These are phyloP conservation scores for Molossus alvarezi DNA, from an alignment of 2,797 vertebrate species.

Conservation along the genomic window DNA sequence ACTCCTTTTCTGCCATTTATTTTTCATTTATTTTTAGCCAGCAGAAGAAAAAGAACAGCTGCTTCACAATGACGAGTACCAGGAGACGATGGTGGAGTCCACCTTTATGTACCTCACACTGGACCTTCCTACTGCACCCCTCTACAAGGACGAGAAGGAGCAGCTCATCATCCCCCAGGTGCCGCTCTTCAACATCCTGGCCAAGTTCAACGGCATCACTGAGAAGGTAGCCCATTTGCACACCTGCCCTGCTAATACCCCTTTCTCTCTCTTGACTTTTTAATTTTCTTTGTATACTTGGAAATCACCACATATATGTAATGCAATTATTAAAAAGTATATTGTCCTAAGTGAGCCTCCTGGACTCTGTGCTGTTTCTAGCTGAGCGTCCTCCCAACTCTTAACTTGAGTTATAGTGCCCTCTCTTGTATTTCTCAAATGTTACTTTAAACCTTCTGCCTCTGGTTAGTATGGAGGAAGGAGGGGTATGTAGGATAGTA, in stretches of 20 bases:
- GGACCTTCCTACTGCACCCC: constrained; percentile 97
- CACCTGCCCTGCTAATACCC: neutral
- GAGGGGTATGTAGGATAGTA: neutral
- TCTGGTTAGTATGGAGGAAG: constrained; percentile 32
- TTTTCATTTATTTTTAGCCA: constrained; percentile 86
- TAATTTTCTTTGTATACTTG: neutral
- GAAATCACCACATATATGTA: neutral
- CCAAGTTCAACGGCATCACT: constrained; percentile 96
- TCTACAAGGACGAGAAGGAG: constrained; percentile 99
- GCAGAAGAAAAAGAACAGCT: constrained; percentile 97
- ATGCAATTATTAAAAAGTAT: neutral
- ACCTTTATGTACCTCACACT: constrained; percentile 97
- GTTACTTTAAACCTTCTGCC: neutral
- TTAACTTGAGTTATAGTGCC: neutral
- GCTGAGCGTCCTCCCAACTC: neutral
- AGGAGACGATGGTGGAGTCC: constrained; percentile 97
- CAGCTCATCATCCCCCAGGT: constrained; percentile 99
- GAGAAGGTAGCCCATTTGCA: constrained; percentile 93
- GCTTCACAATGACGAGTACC: constrained; percentile 95
- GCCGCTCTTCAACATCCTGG: constrained; percentile 98
- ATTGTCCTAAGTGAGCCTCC: neutral
- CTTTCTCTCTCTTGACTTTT: neutral
- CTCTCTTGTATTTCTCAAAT: neutral
- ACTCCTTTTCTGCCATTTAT: neutral
- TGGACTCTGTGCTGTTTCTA: neutral